These are phyloP conservation scores for Pimpla rufipes DNA, from an alignment of 2,888 invertebrate genomes.

Conservation along the genomic window DNA sequence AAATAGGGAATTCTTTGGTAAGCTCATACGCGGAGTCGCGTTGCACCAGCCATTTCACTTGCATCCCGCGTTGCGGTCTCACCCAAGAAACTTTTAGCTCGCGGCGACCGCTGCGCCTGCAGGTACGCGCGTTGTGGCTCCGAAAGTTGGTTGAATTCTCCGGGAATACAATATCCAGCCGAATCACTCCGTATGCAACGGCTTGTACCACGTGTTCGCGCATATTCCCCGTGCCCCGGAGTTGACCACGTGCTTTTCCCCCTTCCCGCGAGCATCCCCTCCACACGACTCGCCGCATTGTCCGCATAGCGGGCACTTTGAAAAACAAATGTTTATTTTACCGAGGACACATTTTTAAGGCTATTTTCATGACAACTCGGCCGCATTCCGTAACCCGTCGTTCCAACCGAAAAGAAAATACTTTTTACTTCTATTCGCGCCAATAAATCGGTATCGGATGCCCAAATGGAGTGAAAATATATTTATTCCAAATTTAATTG, in stretches of 20 bases:
- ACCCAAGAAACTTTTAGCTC: neutral
- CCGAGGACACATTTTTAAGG: neutral
- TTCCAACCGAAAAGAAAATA: too few relatives aligned
- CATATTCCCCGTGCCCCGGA: slow-evolving; percentile 45
- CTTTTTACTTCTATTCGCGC: too few relatives aligned
- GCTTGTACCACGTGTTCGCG: slow-evolving; percentile 71
- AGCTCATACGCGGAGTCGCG: too few relatives aligned
- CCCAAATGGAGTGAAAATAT: too few relatives aligned
- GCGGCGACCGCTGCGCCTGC: slow-evolving; percentile 13
- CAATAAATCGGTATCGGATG: too few relatives aligned
- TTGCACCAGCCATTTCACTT: too few relatives aligned
- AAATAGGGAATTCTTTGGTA: too few relatives aligned
- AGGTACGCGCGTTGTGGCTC: neutral
- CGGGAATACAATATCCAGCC: slow-evolving; percentile 66
- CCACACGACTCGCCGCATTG: neutral
- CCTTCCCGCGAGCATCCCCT: slow-evolving; percentile 12
- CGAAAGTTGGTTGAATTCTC: slow-evolving; percentile 58
- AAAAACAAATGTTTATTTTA: slow-evolving; percentile 45
- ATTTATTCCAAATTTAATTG: too few relatives aligned
- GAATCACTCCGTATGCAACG: slow-evolving; percentile 71
- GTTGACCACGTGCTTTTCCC: slow-evolving; percentile 25
- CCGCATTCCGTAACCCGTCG: neutral
- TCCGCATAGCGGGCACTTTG: neutral
- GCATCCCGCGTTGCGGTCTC: neutral
- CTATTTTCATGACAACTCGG: neutral